These are phyloP conservation scores for Anas acuta DNA, from an alignment of 2,797 vertebrate species.

Conservation along the genomic window DNA sequence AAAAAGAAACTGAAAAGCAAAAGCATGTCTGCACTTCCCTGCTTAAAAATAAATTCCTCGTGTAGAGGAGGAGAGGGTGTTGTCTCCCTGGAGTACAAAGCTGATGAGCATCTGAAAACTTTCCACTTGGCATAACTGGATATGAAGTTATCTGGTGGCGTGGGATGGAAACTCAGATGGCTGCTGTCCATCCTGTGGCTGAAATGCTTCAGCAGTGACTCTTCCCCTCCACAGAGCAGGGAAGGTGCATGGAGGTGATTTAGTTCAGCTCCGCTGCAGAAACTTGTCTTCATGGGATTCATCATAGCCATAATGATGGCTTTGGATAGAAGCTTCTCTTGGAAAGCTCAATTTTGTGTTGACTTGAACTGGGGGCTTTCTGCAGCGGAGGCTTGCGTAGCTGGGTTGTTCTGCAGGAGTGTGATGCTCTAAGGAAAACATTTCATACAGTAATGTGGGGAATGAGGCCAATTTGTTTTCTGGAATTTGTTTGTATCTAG, in stretches of 20 bases:
- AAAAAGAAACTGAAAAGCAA: not conserved
- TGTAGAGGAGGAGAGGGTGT: not conserved
- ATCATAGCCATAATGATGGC: not conserved
- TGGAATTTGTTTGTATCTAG: not conserved
- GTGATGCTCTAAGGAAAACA: not conserved
- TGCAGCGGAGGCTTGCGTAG: not conserved
- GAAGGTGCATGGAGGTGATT: not conserved
- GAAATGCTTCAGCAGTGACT: not conserved
- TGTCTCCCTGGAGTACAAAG: not conserved
- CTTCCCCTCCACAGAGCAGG: not conserved
- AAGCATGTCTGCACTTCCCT: not conserved
- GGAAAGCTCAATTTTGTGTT: not conserved
- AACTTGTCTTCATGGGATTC: not conserved
- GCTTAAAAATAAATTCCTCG: not conserved
- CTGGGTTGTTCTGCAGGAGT: not conserved
- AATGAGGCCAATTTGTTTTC: not conserved
- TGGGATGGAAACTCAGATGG: not conserved
- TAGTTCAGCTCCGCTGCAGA: not conserved
- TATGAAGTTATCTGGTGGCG: not conserved
- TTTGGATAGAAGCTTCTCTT: not conserved
- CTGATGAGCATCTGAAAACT: not conserved
- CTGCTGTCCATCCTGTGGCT: not conserved
- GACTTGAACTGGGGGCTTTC: not conserved
- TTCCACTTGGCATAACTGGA: not conserved
- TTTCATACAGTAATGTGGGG: not conserved